Percentiles rank a stretch among this genome's conserved stretches.
Conservation (phyloP, 2,113 vertebrate species). For the Stercorarius parasiticus region DNA sequence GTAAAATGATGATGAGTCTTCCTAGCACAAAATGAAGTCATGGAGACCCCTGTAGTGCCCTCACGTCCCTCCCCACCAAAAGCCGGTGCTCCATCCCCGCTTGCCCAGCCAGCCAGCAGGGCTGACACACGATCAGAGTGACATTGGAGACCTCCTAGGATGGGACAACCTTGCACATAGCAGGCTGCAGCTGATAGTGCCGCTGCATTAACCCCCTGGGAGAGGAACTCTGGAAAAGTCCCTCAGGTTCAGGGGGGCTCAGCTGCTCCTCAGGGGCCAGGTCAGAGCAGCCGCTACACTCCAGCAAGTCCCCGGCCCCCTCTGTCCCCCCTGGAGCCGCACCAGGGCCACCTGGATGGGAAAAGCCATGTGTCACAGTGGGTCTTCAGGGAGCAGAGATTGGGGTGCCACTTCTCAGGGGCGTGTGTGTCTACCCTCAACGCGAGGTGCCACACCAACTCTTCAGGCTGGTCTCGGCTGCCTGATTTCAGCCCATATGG, state of each 20-base stretch:
- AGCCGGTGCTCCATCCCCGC: neutral
- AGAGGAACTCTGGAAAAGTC: neutral
- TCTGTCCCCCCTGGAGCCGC: neutral
- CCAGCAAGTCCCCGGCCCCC: neutral
- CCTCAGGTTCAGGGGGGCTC: neutral
- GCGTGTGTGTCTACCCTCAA: neutral
- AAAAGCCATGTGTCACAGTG: fast-evolving
- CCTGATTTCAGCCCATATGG: fast-evolving
- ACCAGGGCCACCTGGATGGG: neutral
- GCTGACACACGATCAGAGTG: neutral
- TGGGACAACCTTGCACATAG: neutral
- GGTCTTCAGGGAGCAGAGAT: neutral
- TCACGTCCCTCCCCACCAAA: fast-evolving
- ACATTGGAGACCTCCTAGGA: slow-evolving; percentile 5
- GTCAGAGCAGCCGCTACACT: neutral
- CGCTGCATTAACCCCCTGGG: neutral
- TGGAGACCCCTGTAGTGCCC: fast-evolving
- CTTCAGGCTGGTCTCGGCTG: neutral
- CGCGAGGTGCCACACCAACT: neutral
- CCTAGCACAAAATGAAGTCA: neutral
- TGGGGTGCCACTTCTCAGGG: neutral
- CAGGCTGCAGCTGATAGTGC: neutral
- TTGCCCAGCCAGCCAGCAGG: neutral
- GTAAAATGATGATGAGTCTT: neutral
- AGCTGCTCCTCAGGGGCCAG: neutral